Percentiles rank a stretch among this genome's conserved stretches.
Evolutionary conservation across 2,888 invertebrate genomes (phyloP).

Genomic region (Lymantria monacha): DNA sequence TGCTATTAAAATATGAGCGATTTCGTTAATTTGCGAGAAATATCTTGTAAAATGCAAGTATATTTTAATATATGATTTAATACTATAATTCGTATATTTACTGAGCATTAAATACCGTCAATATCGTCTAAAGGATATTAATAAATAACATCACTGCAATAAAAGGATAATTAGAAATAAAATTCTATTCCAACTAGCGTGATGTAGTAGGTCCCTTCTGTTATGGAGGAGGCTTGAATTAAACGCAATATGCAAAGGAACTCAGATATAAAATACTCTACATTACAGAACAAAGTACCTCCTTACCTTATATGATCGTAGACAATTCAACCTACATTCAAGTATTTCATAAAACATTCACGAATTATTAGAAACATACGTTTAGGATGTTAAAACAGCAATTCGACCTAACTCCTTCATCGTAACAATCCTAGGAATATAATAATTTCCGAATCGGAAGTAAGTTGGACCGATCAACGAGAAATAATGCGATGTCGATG

Average conservation of each 20-base stretch:
- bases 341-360: slow-evolving; percentile 59
- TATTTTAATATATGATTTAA: not conserved
- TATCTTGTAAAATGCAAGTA: not conserved
- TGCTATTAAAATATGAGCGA: not conserved
- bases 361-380: slow-evolving; percentile 57
- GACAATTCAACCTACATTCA: slow-evolving; percentile 54
- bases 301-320: slow-evolving; percentile 19
- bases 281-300: too few relatives aligned
- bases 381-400: slow-evolving; percentile 59
- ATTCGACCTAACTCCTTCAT: slow-evolving; percentile 61
- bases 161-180: too few relatives aligned
- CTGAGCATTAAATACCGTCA: too few relatives aligned
- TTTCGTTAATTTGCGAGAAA: not conserved
- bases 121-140: too few relatives aligned
- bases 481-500: slow-evolving; percentile 76
- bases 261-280: too few relatives aligned
- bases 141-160: too few relatives aligned
- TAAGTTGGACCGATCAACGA: slow-evolving; percentile 74
- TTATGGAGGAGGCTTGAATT: too few relatives aligned
- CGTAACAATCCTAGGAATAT: slow-evolving; percentile 70
- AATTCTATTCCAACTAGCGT: too few relatives aligned
- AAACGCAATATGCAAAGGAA: too few relatives aligned
- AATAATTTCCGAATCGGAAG: slow-evolving; percentile 82
- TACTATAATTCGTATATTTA: not conserved
- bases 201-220: too few relatives aligned